Percentiles rank a stretch among this genome's conserved stretches.
phyloP scores from a whole-genome alignment of 2,797 vertebrate genomes.

The Aratinga solstitialis region DNA sequence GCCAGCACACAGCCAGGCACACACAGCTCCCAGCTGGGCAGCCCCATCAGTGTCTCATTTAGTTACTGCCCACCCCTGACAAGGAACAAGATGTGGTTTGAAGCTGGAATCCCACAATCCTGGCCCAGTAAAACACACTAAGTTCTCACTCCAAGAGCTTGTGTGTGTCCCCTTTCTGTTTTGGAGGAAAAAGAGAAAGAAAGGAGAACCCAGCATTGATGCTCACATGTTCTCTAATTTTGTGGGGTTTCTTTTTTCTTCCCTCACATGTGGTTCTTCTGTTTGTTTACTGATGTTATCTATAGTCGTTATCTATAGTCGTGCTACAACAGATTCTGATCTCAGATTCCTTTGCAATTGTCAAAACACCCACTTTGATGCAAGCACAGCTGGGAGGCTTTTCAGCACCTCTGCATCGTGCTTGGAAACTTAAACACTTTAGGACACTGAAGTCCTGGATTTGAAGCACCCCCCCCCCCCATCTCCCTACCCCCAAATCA shows the following conservation, averaged over 20 bases:
- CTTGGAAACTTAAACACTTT: neutral
- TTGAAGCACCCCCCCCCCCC: neutral
- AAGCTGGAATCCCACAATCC: neutral
- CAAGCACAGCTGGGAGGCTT: neutral
- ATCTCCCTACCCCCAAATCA: neutral
- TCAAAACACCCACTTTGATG: neutral
- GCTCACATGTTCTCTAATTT: neutral
- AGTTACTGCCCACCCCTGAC: rapidly evolving
- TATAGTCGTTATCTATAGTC: neutral
- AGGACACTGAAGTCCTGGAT: neutral
- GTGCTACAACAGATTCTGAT: neutral
- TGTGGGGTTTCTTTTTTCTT: rapidly evolving
- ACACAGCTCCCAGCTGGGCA: neutral
- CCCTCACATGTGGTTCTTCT: neutral
- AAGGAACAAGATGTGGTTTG: neutral
- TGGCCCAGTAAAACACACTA: neutral
- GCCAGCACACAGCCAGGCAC: neutral
- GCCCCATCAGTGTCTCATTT: neutral
- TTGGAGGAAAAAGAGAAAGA: neutral
- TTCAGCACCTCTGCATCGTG: neutral
- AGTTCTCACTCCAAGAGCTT: neutral
- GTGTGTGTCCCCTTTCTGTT: neutral
- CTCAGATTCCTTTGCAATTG: neutral
- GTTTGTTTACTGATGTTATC: neutral
- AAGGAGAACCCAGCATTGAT: neutral